Conservation (phyloP, 2,888 invertebrate genomes). For the Scotopteryx bipunctaria region DNA sequence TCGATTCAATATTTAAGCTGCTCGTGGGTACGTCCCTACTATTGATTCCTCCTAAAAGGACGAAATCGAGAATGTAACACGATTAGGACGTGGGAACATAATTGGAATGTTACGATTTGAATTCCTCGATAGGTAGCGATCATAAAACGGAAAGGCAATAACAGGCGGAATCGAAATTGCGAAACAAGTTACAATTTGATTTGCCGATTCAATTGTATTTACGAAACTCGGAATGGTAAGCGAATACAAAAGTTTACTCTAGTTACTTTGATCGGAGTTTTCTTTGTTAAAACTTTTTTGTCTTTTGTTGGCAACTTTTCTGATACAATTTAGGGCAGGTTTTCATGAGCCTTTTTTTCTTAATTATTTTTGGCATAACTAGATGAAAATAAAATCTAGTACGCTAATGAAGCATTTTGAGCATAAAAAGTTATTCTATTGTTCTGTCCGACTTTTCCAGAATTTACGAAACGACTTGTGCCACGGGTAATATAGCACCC, state of each 20-base stretch:
- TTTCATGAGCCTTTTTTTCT: neutral
- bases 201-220: conserved; percentile 56
- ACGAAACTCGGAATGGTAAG: conserved; percentile 49
- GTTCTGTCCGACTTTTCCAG: too few relatives aligned
- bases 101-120: conserved; percentile 34
- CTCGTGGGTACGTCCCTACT: neutral
- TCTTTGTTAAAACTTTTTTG: conserved; percentile 7
- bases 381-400: too few relatives aligned
- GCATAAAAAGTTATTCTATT: too few relatives aligned
- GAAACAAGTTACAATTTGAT: conserved; percentile 66
- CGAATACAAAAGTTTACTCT: conserved; percentile 34
- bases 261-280: conserved; percentile 21
- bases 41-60: neutral
- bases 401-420: conserved; percentile 11
- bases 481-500: too few relatives aligned
- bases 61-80: neutral
- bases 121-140: conserved; percentile 59
- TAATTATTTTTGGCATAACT: neutral
- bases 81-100: conserved; percentile 10
- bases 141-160: conserved; percentile 68
- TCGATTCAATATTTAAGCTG: too few relatives aligned
- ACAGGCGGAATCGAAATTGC: conserved; percentile 64
- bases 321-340: neutral
- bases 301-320: conserved; percentile 9
- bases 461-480: too few relatives aligned